Evolutionary conservation across 1,140 invertebrate genomes (phyloP).

Genomic region (Panulirus ornatus): DNA sequence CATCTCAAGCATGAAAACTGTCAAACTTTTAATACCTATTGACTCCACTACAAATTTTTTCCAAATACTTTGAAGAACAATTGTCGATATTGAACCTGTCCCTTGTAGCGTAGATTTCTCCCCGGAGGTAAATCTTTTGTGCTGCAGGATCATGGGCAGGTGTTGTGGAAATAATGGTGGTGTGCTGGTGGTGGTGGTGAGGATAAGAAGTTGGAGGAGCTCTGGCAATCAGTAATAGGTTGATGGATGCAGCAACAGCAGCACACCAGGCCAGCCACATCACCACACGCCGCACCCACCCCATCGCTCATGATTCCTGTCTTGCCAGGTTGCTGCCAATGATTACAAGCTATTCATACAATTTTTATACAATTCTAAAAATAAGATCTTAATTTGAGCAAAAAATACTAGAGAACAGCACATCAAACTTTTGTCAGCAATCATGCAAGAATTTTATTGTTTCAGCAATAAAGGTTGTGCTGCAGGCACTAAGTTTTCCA

Average conservation of each 20-base stretch:
- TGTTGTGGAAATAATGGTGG: neutral
- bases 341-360: neutral
- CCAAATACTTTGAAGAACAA: neutral
- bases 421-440: too few species aligned
- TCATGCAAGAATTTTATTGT: too few species aligned
- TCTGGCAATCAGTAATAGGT: neutral
- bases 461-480: too few species aligned
- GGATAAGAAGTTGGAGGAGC: constrained; percentile 2
- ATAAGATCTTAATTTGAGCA: too few species aligned
- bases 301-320: constrained; percentile 17
- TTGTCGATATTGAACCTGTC: neutral
- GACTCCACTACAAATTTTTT: neutral
- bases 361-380: too few species aligned
- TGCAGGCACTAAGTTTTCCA: too few species aligned
- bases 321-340: neutral
- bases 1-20: too few species aligned
- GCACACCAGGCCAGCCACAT: constrained; percentile 34
- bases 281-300: constrained; percentile 43
- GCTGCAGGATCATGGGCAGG: neutral
- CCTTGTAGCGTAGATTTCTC: constrained; percentile 23
- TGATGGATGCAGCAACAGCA: constrained; percentile 21
- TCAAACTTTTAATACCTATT: too few species aligned
- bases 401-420: too few species aligned
- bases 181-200: constrained; percentile 18
- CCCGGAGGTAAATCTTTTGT: constrained; percentile 17